These are phyloP conservation scores for Tigriopus californicus DNA, from an alignment of 2,888 invertebrate genomes.

Conservation along the genomic window DNA sequence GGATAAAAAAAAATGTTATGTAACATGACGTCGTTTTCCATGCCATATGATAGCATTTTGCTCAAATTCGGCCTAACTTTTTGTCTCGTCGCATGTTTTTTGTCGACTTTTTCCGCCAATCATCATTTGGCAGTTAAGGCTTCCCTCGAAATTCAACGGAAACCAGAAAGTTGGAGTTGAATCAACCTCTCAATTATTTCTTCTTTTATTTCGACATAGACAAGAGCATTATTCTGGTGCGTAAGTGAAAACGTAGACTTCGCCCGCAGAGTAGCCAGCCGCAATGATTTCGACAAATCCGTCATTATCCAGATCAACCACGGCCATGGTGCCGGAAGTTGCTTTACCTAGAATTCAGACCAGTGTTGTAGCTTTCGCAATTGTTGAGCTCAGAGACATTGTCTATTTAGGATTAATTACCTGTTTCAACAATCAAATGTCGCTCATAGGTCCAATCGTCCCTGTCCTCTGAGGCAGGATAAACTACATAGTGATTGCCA, in stretches of 20 bases:
- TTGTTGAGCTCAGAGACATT: not conserved
- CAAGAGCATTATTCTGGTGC: too few relatives aligned
- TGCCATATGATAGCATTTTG: too few relatives aligned
- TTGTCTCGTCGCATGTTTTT: too few relatives aligned
- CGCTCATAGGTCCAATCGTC: slow-evolving; percentile 22
- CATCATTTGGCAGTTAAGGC: too few relatives aligned
- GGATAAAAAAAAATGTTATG: too few relatives aligned
- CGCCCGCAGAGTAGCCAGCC: slow-evolving; percentile 21
- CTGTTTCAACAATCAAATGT: slow-evolving; percentile 22
- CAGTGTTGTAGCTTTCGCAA: not conserved
- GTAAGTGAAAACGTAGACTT: slow-evolving; percentile 22
- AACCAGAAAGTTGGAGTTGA: too few relatives aligned
- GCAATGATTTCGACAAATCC: slow-evolving; percentile 23
- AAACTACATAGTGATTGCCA: slow-evolving; percentile 22
- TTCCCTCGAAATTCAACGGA: too few relatives aligned
- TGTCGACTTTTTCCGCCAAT: too few relatives aligned
- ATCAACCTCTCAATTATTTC: too few relatives aligned
- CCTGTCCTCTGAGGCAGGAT: slow-evolving; percentile 21
- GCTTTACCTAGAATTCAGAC: not conserved
- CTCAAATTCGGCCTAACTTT: too few relatives aligned
- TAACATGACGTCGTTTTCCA: too few relatives aligned
- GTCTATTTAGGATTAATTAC: slow-evolving; percentile 1
- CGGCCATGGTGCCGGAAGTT: slow-evolving; percentile 21
- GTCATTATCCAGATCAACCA: slow-evolving; percentile 23
- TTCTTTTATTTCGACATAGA: too few relatives aligned